A percentile compares a stretch with the other conserved stretches of the same genome.
Evolutionary conservation across 2,888 invertebrate genomes (phyloP).

Genomic region (Cataglyphis cursor): DNA sequence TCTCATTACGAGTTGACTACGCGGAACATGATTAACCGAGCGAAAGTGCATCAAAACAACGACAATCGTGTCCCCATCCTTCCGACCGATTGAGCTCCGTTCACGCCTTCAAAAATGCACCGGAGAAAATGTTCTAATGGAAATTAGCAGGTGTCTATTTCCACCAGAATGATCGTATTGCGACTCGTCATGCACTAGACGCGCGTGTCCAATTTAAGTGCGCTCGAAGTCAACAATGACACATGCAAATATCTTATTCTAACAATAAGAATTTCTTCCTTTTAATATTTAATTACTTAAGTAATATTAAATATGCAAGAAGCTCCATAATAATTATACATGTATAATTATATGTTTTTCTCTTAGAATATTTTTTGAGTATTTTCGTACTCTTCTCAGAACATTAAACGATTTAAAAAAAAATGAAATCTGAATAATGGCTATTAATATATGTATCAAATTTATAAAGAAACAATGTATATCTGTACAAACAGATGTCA

Average conservation of each 20-base stretch:
- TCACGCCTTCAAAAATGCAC: slow-evolving; percentile 58
- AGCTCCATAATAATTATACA: neutral
- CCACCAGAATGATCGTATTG: slow-evolving; percentile 79
- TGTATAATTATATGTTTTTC: neutral
- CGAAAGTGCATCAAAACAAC: slow-evolving; percentile 67
- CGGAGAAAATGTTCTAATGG: slow-evolving; percentile 73
- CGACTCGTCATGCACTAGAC: slow-evolving; percentile 74
- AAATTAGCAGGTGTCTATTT: slow-evolving; percentile 85
- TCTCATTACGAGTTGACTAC: slow-evolving; percentile 35
- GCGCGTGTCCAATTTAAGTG: slow-evolving; percentile 74
- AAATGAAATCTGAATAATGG: neutral
- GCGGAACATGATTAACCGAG: slow-evolving; percentile 48
- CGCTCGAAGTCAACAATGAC: slow-evolving; percentile 12
- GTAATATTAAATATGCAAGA: neutral
- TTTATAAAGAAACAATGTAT: neutral
- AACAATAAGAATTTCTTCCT: neutral
- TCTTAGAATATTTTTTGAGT: neutral
- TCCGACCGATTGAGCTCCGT: slow-evolving; percentile 69
- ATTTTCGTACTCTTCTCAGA: neutral
- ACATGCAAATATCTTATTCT: slow-evolving; percentile 23
- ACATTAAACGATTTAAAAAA: neutral
- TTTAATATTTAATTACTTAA: neutral
- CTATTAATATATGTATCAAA: neutral
- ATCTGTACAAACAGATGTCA: neutral
- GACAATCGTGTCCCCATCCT: slow-evolving; percentile 38